A percentile compares a stretch with the other conserved stretches of the same genome.
Evolutionary conservation across 2,888 invertebrate species (phyloP).

Genomic region (Drosophila putrida): DNA sequence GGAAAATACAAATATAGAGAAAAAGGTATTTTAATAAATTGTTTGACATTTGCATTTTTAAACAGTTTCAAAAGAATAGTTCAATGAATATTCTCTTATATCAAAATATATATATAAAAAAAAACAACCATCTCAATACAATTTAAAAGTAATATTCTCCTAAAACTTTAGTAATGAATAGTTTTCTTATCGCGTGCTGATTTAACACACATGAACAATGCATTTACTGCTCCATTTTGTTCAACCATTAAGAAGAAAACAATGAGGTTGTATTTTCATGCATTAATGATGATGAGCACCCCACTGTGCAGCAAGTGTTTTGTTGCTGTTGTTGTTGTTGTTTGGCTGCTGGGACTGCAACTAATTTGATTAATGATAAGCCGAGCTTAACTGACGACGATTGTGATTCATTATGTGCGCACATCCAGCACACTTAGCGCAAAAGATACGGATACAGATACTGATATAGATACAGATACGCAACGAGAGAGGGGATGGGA

Average conservation of each 20-base stretch:
- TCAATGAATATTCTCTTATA: too few relatives aligned
- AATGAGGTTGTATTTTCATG: constrained; percentile 27
- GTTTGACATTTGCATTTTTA: too few relatives aligned
- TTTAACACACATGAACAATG: constrained; percentile 32
- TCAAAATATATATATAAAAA: too few relatives aligned
- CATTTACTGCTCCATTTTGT: constrained; percentile 41
- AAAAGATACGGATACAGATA: constrained; percentile 53
- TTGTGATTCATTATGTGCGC: constrained; percentile 83
- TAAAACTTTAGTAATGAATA: background rate
- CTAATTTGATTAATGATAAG: constrained; percentile 83
- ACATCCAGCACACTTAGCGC: constrained; percentile 78
- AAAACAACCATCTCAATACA: too few relatives aligned
- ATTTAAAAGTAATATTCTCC: background rate
- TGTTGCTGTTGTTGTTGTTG: constrained; percentile 36
- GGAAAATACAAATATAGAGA: too few relatives aligned
- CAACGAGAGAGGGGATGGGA: background rate
- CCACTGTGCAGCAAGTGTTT: constrained; percentile 69
- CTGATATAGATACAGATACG: constrained; percentile 18
- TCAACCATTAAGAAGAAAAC: constrained; percentile 25
- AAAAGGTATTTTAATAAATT: too few relatives aligned
- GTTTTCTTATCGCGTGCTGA: constrained; percentile 19
- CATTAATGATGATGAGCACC: constrained; percentile 40
- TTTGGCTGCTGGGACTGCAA: constrained; percentile 53
- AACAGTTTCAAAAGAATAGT: too few relatives aligned
- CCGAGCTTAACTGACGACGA: constrained; percentile 81